These are phyloP conservation scores for Drosophila kuntzei DNA, from an alignment of 2,888 invertebrate genomes.

Conservation along the genomic window DNA sequence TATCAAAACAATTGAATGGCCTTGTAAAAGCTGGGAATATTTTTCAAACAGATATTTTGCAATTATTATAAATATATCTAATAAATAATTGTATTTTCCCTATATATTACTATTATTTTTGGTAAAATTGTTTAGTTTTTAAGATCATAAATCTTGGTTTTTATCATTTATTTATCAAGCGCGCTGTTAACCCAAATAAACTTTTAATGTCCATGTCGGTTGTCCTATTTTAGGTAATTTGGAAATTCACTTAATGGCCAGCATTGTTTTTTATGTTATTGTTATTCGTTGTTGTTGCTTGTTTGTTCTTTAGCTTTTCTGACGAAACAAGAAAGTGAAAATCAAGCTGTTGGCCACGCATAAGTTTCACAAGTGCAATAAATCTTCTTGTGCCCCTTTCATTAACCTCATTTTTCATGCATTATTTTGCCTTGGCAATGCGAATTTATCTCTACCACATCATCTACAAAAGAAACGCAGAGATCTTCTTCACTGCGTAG, in stretches of 20 bases:
- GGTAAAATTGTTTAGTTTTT: not conserved
- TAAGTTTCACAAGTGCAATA: constrained; percentile 72
- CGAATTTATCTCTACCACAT: constrained; percentile 54
- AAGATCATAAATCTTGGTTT: constrained; percentile 14
- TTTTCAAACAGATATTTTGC: constrained; percentile 6
- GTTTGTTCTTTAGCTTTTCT: constrained; percentile 27
- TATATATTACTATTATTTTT: not conserved
- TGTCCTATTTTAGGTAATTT: constrained; percentile 41
- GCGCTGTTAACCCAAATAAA: constrained; percentile 35
- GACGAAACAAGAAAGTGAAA: constrained; percentile 68
- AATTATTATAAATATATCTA: not conserved
- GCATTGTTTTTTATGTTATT: constrained; percentile 31
- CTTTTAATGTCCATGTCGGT: constrained; percentile 31
- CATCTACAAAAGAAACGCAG: constrained; percentile 42
- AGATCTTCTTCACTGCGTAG: constrained; percentile 56
- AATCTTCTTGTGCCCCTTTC: constrained; percentile 73
- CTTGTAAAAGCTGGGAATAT: constrained; percentile 29
- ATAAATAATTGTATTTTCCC: not conserved
- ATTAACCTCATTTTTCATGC: constrained; percentile 70
- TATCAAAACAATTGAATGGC: constrained; percentile 37
- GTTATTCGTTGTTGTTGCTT: constrained; percentile 24
- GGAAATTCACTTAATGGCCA: constrained; percentile 48
- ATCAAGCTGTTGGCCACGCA: constrained; percentile 47
- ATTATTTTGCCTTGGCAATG: constrained; percentile 37
- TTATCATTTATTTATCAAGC: constrained; percentile 13